These are phyloP conservation scores for Athene noctua DNA, from an alignment of 2,113 vertebrate species.

Conservation along the genomic window DNA sequence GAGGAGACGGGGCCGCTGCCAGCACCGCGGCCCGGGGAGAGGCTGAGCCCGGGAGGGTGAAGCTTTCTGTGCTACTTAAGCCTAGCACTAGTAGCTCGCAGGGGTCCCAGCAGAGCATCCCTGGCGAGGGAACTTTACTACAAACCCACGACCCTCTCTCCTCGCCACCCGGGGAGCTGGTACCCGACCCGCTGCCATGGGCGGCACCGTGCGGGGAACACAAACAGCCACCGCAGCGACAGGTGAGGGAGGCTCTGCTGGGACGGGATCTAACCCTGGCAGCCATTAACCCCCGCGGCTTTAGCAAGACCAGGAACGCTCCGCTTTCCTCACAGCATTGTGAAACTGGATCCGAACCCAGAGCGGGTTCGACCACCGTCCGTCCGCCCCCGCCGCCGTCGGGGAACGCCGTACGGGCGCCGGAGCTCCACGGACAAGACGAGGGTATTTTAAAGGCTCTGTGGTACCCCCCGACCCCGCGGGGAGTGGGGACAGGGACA, in stretches of 20 bases:
- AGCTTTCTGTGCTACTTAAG: background rate
- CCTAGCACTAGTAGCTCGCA: background rate
- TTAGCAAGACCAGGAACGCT: background rate
- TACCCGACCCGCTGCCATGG: rapidly evolving
- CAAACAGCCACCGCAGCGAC: background rate
- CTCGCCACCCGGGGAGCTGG: background rate
- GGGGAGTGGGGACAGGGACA: too few relatives aligned
- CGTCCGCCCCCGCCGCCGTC: background rate
- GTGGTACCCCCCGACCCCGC: too few relatives aligned
- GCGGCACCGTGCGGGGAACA: background rate
- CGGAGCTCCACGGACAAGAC: background rate
- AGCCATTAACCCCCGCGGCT: rapidly evolving
- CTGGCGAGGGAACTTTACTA: background rate
- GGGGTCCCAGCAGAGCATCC: background rate
- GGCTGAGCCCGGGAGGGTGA: rapidly evolving
- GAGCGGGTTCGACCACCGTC: background rate
- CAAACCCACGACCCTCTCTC: rapidly evolving
- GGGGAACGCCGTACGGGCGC: background rate
- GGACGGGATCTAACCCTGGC: background rate
- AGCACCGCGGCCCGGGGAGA: background rate
- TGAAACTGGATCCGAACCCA: background rate
- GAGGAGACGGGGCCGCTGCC: background rate
- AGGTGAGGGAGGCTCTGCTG: background rate
- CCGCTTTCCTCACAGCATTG: rapidly evolving
- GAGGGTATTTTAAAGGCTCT: background rate